Percentiles rank a stretch among this genome's conserved stretches.
Conservation (phyloP, 2,797 vertebrate genomes). For the Sebastes ruberrimus region DNA sequence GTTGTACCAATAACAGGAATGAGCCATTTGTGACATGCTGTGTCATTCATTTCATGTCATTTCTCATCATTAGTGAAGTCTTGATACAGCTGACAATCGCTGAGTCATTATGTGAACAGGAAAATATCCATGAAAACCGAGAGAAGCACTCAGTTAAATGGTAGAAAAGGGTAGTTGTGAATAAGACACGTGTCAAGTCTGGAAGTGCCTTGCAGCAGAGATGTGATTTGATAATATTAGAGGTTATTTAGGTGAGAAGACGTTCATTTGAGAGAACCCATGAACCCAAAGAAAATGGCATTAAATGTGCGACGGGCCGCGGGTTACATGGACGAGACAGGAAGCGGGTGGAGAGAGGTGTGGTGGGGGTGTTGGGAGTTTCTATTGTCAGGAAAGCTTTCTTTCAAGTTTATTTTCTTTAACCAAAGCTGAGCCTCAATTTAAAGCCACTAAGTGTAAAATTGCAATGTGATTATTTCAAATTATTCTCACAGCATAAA, state of each 20-base stretch:
- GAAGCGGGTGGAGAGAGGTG: neutral
- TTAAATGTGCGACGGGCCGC: neutral
- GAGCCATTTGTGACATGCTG: slow-evolving; percentile 61
- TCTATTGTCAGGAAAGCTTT: neutral
- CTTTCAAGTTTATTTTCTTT: neutral
- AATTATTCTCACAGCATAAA: neutral
- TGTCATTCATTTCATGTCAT: slow-evolving; percentile 56
- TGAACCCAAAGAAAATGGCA: neutral
- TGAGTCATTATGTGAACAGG: slow-evolving; percentile 29
- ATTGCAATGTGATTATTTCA: neutral
- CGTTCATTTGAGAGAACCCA: neutral
- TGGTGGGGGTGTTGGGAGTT: neutral
- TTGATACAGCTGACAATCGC: slow-evolving; percentile 15
- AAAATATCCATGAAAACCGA: neutral
- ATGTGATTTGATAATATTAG: neutral
- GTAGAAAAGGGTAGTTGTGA: neutral
- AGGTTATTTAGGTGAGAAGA: neutral
- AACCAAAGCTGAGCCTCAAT: neutral
- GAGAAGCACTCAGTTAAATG: neutral
- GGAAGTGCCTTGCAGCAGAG: neutral
- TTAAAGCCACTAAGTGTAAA: neutral
- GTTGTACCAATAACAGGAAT: slow-evolving; percentile 54
- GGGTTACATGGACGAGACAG: neutral
- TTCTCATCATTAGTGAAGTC: slow-evolving; percentile 45
- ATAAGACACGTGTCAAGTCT: neutral